Base-by-base conservation (phyloP, 2,113 vertebrate species). In the Carassius carassius region DNA sequence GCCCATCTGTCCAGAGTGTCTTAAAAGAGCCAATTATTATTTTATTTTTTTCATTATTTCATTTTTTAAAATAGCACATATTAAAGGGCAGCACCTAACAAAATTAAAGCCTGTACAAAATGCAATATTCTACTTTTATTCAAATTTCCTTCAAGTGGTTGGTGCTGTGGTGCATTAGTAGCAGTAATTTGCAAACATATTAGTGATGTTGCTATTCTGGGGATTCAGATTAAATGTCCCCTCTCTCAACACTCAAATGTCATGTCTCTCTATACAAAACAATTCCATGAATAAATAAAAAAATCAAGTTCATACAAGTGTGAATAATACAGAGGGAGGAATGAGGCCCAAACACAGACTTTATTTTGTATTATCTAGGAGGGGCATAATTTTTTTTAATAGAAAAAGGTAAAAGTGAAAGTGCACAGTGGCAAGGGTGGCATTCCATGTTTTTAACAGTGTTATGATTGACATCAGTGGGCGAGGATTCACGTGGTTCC, bases 291-390 rank as follows among this genome's bases (percentile, higher is more conserved):
- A 78, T 29, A 54, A 56, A 37, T 32, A 32, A 32, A 77, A 16
- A 32, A 41, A 25, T 62, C 2, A 4, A 44, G 21, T 62, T 62
- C 58, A n/a, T 23, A 41, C 41, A 63, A 79, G 13, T 23, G 58
- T 79, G n/a, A 79, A 79, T 63, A 79, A 63, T 17, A 79, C 12
- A 58, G 17, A 6, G 51, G 17, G 32, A 35, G 54, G 32, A 77
- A 35, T 21, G 74, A 54, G 8, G 47, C 32, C 12, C 12, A 13
- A 60, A 37, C 75, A 77, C 47, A 41, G 29, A 37, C 32, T 60
- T 37, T 0, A 29, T 54, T 58, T 58, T 78, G 37, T 62, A 41
- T 60, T 79, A 63, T 58, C n/a, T 79, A 16, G 37, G 7, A 63
- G 58, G 11, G 13, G 56, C 14, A 63, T 44, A n/a, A n/a, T n/a